A percentile compares a stretch with the other conserved stretches of the same genome.
These are phyloP conservation scores for Hoplodrina blanda DNA, from an alignment of 2,888 invertebrate species.

Conservation along the genomic window DNA sequence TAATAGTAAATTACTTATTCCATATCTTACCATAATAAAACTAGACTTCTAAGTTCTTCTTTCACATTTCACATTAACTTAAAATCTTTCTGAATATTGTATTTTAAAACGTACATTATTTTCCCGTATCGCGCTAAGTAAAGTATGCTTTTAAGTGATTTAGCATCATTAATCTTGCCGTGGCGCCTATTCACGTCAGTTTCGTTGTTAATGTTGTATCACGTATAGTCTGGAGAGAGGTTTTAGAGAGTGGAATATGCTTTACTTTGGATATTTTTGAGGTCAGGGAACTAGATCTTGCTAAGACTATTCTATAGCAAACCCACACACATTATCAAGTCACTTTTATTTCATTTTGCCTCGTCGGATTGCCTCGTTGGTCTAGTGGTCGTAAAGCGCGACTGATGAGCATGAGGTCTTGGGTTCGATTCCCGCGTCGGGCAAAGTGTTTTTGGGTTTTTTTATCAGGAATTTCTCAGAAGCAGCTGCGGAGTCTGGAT, in stretches of 20 bases:
- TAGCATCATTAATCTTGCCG: conserved; percentile 60
- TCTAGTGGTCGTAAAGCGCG: no score
- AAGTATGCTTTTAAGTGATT: conserved; percentile 48
- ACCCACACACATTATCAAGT: background rate
- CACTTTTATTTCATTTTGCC: background rate
- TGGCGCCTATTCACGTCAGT: conserved; percentile 47
- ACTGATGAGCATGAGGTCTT: no score
- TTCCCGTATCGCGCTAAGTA: conserved; percentile 9
- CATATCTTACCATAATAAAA: background rate
- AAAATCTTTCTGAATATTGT: background rate
- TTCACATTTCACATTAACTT: background rate
- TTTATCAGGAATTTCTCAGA: no score
- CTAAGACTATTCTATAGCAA: background rate
- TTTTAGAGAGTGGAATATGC: conserved; percentile 5
- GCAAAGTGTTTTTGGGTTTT: no score
- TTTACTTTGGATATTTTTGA: conserved; percentile 13
- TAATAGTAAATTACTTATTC: no score
- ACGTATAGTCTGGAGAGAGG: conserved; percentile 6
- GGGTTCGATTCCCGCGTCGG: no score
- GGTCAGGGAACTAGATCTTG: conserved; percentile 8
- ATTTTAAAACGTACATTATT: conserved; percentile 26
- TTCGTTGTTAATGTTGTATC: conserved; percentile 20
- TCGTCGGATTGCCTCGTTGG: no score
- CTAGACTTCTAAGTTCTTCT: background rate
- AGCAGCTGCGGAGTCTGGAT: no score